A percentile compares a stretch with the other conserved stretches of the same genome.
phyloP scores from a whole-genome alignment of 2,797 vertebrate species.

The Cynodonichthys magdalenae region DNA sequence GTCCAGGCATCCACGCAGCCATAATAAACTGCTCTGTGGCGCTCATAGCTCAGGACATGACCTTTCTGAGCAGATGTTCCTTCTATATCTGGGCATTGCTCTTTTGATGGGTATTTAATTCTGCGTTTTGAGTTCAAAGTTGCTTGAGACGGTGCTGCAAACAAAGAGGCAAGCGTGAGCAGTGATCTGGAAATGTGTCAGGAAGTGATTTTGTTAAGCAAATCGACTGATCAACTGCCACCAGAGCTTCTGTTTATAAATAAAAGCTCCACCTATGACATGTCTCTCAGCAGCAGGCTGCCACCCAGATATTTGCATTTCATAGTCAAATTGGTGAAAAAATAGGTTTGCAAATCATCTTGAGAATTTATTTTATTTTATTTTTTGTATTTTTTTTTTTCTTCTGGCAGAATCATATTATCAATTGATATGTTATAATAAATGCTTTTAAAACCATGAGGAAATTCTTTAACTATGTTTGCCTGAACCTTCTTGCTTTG shows the following conservation, averaged over 20 bases:
- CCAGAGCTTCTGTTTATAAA: constrained; percentile 51
- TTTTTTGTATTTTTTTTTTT: not conserved
- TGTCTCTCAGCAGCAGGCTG: constrained; percentile 34
- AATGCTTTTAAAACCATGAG: constrained; percentile 4
- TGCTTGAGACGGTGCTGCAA: constrained; percentile 22
- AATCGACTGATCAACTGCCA: constrained; percentile 73
- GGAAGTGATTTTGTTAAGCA: constrained; percentile 72
- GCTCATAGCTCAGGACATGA: constrained; percentile 58
- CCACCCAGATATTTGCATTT: constrained; percentile 62
- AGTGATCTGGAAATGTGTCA: constrained; percentile 51
- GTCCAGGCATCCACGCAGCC: constrained; percentile 68
- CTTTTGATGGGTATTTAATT: constrained; percentile 21
- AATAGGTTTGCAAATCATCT: constrained; percentile 62
- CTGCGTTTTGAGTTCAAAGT: constrained; percentile 18
- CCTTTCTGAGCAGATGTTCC: constrained; percentile 53
- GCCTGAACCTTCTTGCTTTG: constrained; percentile 19
- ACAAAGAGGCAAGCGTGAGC: constrained; percentile 29
- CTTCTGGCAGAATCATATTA: constrained; percentile 14
- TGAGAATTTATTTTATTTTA: constrained; percentile 34
- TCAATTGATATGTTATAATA: constrained; percentile 27
- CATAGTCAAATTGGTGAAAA: constrained; percentile 66
- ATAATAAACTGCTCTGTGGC: constrained; percentile 35
- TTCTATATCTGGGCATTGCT: constrained; percentile 22
- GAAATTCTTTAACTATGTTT: constrained; percentile 1
- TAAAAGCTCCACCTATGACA: constrained; percentile 44